Evolutionary conservation across 30 jellyfish, hydroid and myxozoan species (phyloP), one percentile per base, ranked within the genome.

Genomic region (Chrysaora quinquecirrha): DNA sequence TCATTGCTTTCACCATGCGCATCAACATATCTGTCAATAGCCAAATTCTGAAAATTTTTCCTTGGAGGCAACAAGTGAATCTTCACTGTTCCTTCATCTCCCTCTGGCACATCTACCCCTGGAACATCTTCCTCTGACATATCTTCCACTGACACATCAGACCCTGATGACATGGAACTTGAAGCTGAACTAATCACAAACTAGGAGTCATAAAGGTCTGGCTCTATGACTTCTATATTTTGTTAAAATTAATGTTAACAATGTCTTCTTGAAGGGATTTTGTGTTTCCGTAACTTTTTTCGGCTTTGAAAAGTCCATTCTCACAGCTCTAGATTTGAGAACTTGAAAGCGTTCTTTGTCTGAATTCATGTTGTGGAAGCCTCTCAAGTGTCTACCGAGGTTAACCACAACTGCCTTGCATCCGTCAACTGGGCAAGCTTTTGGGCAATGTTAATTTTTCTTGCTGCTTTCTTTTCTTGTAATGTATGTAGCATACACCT

Each of bases 351-450:
- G 46, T 33, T 76, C 79, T 29, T 68, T 63, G 16, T 60, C 61
- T 3, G 79, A 52, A 29, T 34, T 67, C 10, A 76, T 30, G 6
- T 76, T 76, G 88, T 76, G 88, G 30, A 76, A 78, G 61, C 70
- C 67, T 76, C 52, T 1, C 31, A 76, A 73, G 34, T 76, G 88
- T 38, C 88, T 76, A 29, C 79, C 25, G 24, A 76, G 77, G 34
- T 56, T 63, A 58, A 56, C 35, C 27, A 63, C 78, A 63, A 76
- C 33, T 1, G 88, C 88, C 74, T 67, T 33, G 27, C 88, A 76
- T 1, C 88, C 88, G 20, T 76, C 88, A 16, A 76, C 88, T 21
- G 88, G 43, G 28, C 88, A 76, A 38, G 88, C 72, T 76, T 62
- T 76, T 16, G 88, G 48, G 27, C 34, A 20, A 38, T 46, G 79